Evolutionary conservation across 2,888 invertebrate genomes (phyloP).

Genomic region (Blastobasis adustella): DNA sequence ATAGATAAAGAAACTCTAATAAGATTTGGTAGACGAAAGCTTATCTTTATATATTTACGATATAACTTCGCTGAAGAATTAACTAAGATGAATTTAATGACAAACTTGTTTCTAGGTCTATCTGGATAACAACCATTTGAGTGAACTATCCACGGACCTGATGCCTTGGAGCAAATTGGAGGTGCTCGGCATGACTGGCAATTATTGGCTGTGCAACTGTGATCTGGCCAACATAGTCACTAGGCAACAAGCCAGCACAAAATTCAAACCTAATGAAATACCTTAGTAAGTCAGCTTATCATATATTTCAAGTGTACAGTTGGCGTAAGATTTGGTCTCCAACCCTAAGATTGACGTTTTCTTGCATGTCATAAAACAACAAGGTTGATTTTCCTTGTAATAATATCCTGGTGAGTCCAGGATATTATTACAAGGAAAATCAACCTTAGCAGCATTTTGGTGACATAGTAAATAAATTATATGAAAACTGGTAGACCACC

Average conservation of each 20-base stretch:
- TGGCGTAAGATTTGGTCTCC: background rate
- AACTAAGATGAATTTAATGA: background rate
- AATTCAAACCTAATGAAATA: constrained; percentile 50
- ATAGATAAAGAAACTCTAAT: too few relatives aligned
- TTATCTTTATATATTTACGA: too few relatives aligned
- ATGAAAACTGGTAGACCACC: too few relatives aligned
- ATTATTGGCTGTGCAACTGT: constrained; percentile 80
- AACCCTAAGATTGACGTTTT: background rate
- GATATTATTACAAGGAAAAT: too few relatives aligned
- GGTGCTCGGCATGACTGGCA: constrained; percentile 74
- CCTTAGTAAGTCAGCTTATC: constrained; percentile 48
- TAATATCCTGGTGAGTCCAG: too few relatives aligned
- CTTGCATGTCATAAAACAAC: too few relatives aligned
- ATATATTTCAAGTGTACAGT: background rate
- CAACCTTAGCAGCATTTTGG: too few relatives aligned
- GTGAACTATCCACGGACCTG: constrained; percentile 65
- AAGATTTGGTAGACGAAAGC: too few relatives aligned
- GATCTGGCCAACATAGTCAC: constrained; percentile 59
- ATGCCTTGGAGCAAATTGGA: constrained; percentile 73
- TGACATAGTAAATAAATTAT: too few relatives aligned
- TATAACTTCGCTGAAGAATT: background rate
- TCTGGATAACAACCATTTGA: constrained; percentile 76
- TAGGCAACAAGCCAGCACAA: constrained; percentile 48
- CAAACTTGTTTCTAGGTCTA: constrained; percentile 65
- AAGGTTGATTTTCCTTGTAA: too few relatives aligned